Conservation (phyloP, 2,888 invertebrate species). For the Apeira syringaria region DNA sequence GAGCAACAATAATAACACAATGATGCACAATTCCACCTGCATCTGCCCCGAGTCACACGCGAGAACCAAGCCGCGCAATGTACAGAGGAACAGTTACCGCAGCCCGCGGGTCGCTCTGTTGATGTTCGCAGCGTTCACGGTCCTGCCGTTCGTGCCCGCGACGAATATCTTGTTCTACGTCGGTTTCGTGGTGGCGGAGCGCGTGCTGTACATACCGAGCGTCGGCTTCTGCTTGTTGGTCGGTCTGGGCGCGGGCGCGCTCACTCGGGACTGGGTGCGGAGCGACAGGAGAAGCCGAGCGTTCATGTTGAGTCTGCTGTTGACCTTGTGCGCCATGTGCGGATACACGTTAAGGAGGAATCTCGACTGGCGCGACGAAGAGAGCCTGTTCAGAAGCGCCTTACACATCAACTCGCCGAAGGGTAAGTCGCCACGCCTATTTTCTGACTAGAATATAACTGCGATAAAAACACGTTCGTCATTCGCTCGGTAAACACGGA, state of each 20-base stretch:
- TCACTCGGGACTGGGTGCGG: conserved; percentile 71
- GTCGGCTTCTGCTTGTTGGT: conserved; percentile 96
- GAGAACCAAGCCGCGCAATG: conserved; percentile 54
- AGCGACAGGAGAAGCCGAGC: conserved; percentile 66
- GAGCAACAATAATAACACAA: conserved; percentile 88
- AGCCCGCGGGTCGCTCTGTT: conserved; percentile 76
- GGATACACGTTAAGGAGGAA: conserved; percentile 92
- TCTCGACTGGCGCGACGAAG: conserved; percentile 96
- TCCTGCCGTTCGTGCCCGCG: conserved; percentile 97
- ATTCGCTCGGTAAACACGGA: background rate
- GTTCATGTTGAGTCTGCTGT: conserved; percentile 74
- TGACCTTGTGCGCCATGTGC: conserved; percentile 87
- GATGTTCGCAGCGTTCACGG: conserved; percentile 89
- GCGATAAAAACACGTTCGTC: background rate
- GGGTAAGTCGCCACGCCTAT: conserved; percentile 84
- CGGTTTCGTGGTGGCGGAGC: conserved; percentile 98
- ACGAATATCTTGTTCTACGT: conserved; percentile 98
- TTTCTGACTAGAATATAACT: background rate
- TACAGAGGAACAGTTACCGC: conserved; percentile 59
- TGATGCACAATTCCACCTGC: conserved; percentile 78
- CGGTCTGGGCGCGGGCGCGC: conserved; percentile 86
- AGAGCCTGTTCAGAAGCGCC: conserved; percentile 95
- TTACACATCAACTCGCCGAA: conserved; percentile 98
- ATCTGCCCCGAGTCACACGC: conserved; percentile 60
- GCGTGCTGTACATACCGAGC: conserved; percentile 97